Evolutionary conservation across 2,797 vertebrate genomes (phyloP), one percentile per base, ranked within the genome.

Genomic region (Alcedo quadribrachys): DNA sequence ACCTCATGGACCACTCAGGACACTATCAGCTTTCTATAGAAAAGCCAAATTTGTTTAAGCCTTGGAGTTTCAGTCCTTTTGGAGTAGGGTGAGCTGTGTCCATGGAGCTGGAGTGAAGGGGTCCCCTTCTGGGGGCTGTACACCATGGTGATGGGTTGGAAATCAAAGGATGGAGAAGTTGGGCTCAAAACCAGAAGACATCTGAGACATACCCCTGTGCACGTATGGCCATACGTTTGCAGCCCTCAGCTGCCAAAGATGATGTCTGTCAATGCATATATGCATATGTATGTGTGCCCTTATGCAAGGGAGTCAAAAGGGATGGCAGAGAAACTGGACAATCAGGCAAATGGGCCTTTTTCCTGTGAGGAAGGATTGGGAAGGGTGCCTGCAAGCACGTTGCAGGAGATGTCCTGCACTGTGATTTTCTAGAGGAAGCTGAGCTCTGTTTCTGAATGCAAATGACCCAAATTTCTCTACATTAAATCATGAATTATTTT

Each of bases 251-350:
- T 79, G 16, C 67, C 13, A 20, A 0, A 0, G 48, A 54, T 1
- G 4, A 21, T 11, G 16, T 22, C 7, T 42, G 15, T 11, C 0
- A 0, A 5, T 17, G 22, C 2, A 12, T 12, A 27, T 3, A 20
- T 63, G 7, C 25, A 5, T 12, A 12, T 9, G 8, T 25, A 8
- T 0, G 0, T 58, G 33, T 7, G 8, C 14, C 32, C 24, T 1
- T 22, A 11, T 8, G 6, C 32, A 43, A 28, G 12, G 42, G 42
- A n/a, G 42, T 8, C 37, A 18, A 57, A 84, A 54, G 8, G 5
- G 14, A 43, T 5, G 12, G 20, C 40, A 86, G 40, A 77, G n/a
- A 69, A 85, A 37, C 1, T 17, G 32, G 8, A 5, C 5, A 76
- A 37, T 54, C 25, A 11, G 65, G 27, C 4, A 85, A 76, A 73